These are phyloP conservation scores for Aleiodes sp. DNA, from an alignment of 1,140 invertebrate genomes.

Conservation along the genomic window DNA sequence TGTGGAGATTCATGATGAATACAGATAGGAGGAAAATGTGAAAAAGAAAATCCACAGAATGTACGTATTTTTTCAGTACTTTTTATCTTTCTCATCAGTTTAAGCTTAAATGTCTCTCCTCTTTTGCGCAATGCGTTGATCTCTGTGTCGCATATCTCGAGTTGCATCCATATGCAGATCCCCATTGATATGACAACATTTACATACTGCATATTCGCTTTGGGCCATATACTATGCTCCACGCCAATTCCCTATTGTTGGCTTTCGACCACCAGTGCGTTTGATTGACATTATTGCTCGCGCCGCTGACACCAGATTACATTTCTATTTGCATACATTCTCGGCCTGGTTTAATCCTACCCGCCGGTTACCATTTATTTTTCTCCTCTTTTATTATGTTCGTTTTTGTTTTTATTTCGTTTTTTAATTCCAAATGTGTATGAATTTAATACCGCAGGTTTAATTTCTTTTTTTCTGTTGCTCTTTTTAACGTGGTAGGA, in stretches of 20 bases:
- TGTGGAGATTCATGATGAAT: neutral
- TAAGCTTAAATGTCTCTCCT: slow-evolving; percentile 11
- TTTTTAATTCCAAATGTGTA: neutral
- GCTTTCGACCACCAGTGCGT: slow-evolving; percentile 63
- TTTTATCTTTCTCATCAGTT: slow-evolving; percentile 14
- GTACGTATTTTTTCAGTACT: neutral
- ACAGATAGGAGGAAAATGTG: neutral
- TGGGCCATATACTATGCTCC: slow-evolving; percentile 58
- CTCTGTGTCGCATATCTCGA: slow-evolving; percentile 49
- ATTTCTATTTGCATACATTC: slow-evolving; percentile 68
- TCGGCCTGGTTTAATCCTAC: slow-evolving; percentile 49
- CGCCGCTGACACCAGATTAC: slow-evolving; percentile 67
- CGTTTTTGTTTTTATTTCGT: slow-evolving; percentile 3
- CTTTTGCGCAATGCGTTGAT: slow-evolving; percentile 6
- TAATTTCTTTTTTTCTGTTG: neutral
- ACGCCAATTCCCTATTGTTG: slow-evolving; percentile 64
- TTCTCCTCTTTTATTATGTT: slow-evolving; percentile 13
- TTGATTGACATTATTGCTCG: slow-evolving; percentile 68
- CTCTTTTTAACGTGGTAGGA: neutral
- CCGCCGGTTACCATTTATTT: slow-evolving; percentile 21
- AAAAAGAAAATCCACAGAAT: neutral
- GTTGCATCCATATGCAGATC: slow-evolving; percentile 66
- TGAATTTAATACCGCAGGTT: neutral
- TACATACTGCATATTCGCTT: slow-evolving; percentile 67
- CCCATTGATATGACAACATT: slow-evolving; percentile 67